phyloP scores from a whole-genome alignment of 2,113 vertebrate species.

The Dissostichus mawsoni region DNA sequence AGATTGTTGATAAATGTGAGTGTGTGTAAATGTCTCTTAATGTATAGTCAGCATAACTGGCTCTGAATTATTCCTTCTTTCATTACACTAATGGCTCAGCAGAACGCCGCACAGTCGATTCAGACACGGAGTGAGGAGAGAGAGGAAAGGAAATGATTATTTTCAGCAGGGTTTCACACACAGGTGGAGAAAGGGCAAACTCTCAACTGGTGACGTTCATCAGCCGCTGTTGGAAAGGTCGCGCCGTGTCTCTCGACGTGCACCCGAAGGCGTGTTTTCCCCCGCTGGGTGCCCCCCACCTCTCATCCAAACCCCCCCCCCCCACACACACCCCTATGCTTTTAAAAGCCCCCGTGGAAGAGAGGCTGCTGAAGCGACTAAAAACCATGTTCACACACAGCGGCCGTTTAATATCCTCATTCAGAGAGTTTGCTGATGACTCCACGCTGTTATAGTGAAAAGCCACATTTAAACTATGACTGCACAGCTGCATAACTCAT shows the following conservation, averaged over 20 bases:
- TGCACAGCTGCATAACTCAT: no score
- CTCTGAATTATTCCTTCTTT: conserved; percentile 54
- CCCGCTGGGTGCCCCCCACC: conserved; percentile 27
- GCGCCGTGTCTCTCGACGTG: conserved; percentile 59
- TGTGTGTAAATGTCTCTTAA: conserved; percentile 44
- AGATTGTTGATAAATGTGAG: conserved; percentile 40
- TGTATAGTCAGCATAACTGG: conserved; percentile 48
- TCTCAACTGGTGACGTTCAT: conserved; percentile 77
- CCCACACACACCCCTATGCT: not conserved
- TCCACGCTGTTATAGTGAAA: not conserved
- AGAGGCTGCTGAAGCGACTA: not conserved
- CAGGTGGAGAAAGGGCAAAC: conserved; percentile 79
- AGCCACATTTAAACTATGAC: not conserved
- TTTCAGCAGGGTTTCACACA: conserved; percentile 61
- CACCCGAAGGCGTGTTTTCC: conserved; percentile 63
- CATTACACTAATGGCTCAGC: conserved; percentile 61
- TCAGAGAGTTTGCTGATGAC: conserved; percentile 27
- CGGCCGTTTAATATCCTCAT: conserved; percentile 9
- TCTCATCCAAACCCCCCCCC: not conserved
- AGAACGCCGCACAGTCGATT: conserved; percentile 12
- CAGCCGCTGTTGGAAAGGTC: conserved; percentile 72
- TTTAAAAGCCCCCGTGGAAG: conserved; percentile 50
- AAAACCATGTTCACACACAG: conserved; percentile 14
- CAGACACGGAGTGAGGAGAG: not conserved
- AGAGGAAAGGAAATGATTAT: conserved; percentile 44